Evolutionary conservation across 2,888 invertebrate species (phyloP).

Genomic region (Abscondita cerata): DNA sequence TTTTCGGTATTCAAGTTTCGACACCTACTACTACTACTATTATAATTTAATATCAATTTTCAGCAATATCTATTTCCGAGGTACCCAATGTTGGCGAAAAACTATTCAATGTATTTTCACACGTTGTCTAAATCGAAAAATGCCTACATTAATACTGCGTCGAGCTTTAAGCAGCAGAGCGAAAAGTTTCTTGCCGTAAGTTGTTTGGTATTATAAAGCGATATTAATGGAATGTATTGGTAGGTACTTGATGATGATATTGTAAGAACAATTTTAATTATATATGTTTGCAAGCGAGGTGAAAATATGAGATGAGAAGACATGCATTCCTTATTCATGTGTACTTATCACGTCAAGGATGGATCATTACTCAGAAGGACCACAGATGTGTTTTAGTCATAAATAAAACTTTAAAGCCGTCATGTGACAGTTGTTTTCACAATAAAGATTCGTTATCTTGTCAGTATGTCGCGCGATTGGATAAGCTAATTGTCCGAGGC

Average conservation of each 20-base stretch:
- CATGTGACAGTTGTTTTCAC: slow-evolving; percentile 82
- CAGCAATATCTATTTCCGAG: slow-evolving; percentile 81
- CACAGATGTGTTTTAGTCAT: slow-evolving; percentile 64
- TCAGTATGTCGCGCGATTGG: slow-evolving; percentile 83
- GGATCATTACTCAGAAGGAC: slow-evolving; percentile 77
- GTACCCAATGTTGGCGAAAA: slow-evolving; percentile 73
- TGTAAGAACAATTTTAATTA: slow-evolving; percentile 73
- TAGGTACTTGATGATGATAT: slow-evolving; percentile 62
- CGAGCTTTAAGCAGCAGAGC: slow-evolving; percentile 76
- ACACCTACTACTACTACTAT: no score
- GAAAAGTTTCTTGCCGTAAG: slow-evolving; percentile 67
- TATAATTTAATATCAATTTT: no score
- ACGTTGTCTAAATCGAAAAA: slow-evolving; percentile 67
- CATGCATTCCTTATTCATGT: slow-evolving; percentile 71
- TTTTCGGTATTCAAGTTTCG: slow-evolving; percentile 60
- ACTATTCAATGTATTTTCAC: slow-evolving; percentile 71
- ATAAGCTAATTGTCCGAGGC: slow-evolving; percentile 78
- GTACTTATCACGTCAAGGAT: slow-evolving; percentile 81
- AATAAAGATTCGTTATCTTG: slow-evolving; percentile 76
- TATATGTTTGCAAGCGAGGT: slow-evolving; percentile 65
- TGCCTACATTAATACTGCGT: slow-evolving; percentile 66
- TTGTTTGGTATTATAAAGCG: slow-evolving; percentile 24
- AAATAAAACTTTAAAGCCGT: slow-evolving; percentile 74
- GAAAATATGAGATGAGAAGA: slow-evolving; percentile 69
- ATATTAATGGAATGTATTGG: slow-evolving; percentile 18